Evolutionary conservation across 2,797 vertebrate species (phyloP).

Genomic region (Lerista edwardsae): DNA sequence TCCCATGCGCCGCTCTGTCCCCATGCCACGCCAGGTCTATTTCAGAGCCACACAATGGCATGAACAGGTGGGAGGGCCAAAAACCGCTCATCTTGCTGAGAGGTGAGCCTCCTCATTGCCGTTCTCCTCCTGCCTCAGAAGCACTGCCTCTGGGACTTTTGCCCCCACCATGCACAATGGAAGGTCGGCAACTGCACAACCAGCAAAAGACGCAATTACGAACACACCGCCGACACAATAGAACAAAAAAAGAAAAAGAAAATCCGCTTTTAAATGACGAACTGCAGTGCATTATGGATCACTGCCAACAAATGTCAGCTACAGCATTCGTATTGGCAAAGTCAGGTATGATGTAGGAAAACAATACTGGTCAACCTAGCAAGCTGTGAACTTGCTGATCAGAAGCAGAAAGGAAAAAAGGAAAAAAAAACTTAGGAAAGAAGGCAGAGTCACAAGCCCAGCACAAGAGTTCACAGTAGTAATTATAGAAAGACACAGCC

Average conservation of each 20-base stretch:
- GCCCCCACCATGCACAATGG: no score
- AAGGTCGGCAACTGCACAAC: no score
- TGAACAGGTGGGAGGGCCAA: no score
- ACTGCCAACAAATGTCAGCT: background rate
- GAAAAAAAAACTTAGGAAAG: background rate
- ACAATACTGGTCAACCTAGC: background rate
- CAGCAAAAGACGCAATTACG: background rate
- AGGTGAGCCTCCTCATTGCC: no score
- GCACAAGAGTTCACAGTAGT: conserved; percentile 38
- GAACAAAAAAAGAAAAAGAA: background rate
- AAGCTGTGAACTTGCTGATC: background rate
- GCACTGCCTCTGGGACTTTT: no score
- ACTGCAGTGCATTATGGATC: background rate
- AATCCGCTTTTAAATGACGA: background rate
- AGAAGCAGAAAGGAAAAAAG: background rate
- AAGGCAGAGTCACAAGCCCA: conserved; percentile 38
- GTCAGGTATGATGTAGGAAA: background rate
- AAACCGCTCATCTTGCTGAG: no score
- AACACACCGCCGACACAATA: background rate
- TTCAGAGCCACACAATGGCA: no score
- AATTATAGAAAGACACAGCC: conserved; percentile 37
- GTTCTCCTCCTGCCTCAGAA: no score
- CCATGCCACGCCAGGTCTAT: no score
- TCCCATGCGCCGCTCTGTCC: no score
- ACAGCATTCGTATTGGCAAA: background rate